Evolutionary conservation across 2,113 vertebrate species (phyloP).

Genomic region (Phyllopteryx taeniolatus): DNA sequence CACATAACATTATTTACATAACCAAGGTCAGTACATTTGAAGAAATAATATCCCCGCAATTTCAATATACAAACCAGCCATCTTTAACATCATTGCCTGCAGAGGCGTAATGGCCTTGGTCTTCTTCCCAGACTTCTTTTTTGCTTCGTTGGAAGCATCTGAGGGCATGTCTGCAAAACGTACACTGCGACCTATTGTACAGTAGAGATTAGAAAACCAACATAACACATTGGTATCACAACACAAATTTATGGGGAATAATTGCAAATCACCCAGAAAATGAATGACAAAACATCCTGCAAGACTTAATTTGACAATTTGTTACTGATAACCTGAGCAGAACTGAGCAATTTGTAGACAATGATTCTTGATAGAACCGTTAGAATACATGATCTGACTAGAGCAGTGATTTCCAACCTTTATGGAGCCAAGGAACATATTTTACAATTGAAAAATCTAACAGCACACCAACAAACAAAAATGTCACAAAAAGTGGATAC

Average conservation of each 20-base stretch:
- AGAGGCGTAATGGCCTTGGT: constrained; percentile 93
- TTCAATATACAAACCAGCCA: constrained; percentile 75
- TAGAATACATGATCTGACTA: too few species aligned
- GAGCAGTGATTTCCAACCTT: too few species aligned
- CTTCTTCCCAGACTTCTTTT: constrained; percentile 87
- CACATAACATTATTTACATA: neutral
- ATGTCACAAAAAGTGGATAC: too few species aligned
- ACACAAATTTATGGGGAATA: neutral
- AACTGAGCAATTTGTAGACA: neutral
- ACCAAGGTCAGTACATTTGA: neutral
- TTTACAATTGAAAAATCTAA: too few species aligned
- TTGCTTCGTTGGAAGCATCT: constrained; percentile 53
- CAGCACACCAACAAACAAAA: too few species aligned
- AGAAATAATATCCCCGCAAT: neutral
- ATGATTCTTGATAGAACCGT: neutral
- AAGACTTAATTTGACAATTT: neutral
- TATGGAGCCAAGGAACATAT: too few species aligned
- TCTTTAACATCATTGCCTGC: constrained; percentile 98
- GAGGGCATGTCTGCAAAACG: constrained; percentile 88
- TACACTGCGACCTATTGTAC: constrained; percentile 79
- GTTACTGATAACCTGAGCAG: neutral
- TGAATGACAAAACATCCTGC: neutral
- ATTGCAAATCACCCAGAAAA: neutral
- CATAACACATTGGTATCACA: neutral
- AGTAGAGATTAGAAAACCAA: neutral